Conservation (phyloP, 2,797 vertebrate genomes). For the Scolopax bukidnonensis region DNA sequence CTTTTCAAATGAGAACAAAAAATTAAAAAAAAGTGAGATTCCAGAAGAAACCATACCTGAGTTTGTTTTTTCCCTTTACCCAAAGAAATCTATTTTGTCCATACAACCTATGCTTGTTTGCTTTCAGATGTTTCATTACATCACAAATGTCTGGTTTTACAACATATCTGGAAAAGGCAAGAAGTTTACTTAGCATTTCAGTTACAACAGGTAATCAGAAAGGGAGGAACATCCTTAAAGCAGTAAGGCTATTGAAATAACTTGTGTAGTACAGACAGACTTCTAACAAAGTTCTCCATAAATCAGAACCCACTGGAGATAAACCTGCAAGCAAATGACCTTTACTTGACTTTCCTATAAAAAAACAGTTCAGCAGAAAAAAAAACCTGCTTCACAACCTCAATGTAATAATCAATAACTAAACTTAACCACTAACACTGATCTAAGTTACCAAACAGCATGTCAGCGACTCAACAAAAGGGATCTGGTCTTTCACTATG, state of each 20-base stretch:
- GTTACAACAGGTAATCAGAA: conserved; percentile 12
- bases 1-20: not conserved
- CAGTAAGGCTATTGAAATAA: not conserved
- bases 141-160: not conserved
- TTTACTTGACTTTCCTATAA: conserved; percentile 10
- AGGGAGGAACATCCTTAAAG: conserved; percentile 14
- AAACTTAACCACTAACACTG: not conserved
- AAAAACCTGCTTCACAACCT: not conserved
- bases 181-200: conserved; percentile 10
- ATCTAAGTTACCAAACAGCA: conserved; percentile 11
- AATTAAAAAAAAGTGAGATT: not conserved
- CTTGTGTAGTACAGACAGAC: not conserved
- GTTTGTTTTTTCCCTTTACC: not conserved
- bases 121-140: not conserved
- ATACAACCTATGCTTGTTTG: not conserved
- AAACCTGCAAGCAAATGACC: not conserved
- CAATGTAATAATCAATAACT: not conserved
- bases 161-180: not conserved
- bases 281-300: not conserved
- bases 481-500: not conserved
- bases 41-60: not conserved
- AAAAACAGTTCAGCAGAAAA: conserved; percentile 4
- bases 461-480: not conserved
- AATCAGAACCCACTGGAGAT: conserved; percentile 7
- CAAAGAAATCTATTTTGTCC: not conserved